Evolutionary conservation across 1,140 invertebrate genomes (phyloP), one percentile per base, ranked within the genome.

Genomic region (Apis dorsata): DNA sequence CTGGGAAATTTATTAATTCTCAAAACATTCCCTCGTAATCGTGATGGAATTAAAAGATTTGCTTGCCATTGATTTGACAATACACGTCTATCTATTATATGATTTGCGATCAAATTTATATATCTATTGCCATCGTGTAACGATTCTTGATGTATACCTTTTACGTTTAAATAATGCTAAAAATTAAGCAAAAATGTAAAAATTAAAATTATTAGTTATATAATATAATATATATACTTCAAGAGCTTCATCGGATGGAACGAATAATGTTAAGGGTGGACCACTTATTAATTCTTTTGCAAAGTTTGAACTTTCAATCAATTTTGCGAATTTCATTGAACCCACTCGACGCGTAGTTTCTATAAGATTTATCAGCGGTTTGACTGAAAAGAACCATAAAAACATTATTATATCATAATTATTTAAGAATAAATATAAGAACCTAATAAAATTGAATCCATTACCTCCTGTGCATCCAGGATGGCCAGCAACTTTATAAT

Each of bases 31-130:
- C 60, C 79, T 17, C 24, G 59, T 15, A 73, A 55, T 55, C 57
- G 72, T 10, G 70, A 60, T 9, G 0, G 92, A 91, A 60, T 91
- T 87, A 93, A 86, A 12, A 87, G 86, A 81, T 95, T 92, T 1
- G 90, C 92, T 11, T 89, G 82, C 81, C 94, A 94, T 44, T 94
- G 91, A 55, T 91, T 91, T 2, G 94, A 93, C 7, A 89, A 84
- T 10, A 94, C 72, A 66, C 94, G 93, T 21, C 88, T 89, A 10
- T 92, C 89, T 11, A 91, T 89, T 59, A 94, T 86, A 80, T 95
- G 95, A 79, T 95, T 85, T 0, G 95, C 85, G 15, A 94, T 85
- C 0, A 94, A 92, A 72, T 93, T 93, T 69, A 91, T 81, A 2
- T 89, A 89, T 57, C 84, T 91, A 8, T 86, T 87, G 21, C 55